These are phyloP conservation scores for Antrozous pallidus DNA, from an alignment of 2,797 vertebrate genomes.

Conservation along the genomic window DNA sequence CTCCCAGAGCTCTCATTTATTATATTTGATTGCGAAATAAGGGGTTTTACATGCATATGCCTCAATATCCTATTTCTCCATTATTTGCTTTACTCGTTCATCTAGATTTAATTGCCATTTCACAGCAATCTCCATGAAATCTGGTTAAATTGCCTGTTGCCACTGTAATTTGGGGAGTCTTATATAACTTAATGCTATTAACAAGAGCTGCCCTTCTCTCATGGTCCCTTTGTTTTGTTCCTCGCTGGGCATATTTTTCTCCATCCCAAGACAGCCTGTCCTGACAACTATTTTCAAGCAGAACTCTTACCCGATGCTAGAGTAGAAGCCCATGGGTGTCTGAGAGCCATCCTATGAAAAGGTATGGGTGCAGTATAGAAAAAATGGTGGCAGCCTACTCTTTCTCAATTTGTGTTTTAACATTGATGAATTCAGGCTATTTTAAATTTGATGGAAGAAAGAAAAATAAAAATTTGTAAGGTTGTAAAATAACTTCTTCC, in stretches of 20 bases:
- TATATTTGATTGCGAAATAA: constrained; percentile 67
- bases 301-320: fast-evolving
- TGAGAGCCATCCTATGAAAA: neutral
- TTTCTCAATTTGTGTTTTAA: neutral
- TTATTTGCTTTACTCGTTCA: constrained; percentile 66
- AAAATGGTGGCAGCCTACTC: neutral
- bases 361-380: neutral
- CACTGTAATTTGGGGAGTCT: constrained; percentile 47
- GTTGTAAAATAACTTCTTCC: neutral
- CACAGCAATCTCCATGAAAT: constrained; percentile 69
- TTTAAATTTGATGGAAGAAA: constrained; percentile 30
- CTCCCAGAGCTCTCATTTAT: constrained; percentile 63
- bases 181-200: constrained; percentile 47
- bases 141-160: constrained; percentile 63
- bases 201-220: constrained; percentile 14
- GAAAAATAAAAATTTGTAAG: neutral
- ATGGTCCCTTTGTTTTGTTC: neutral
- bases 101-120: constrained; percentile 71
- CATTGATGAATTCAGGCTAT: constrained; percentile 9
- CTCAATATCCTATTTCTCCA: constrained; percentile 47
- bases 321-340: neutral
- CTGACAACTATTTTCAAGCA: neutral
- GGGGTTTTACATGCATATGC: constrained; percentile 33
- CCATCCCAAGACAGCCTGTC: neutral
- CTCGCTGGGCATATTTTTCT: neutral